A percentile compares a stretch with the other conserved stretches of the same genome.
These are phyloP conservation scores for Muscicapa adusta DNA, from an alignment of 2,113 vertebrate species.

Conservation along the genomic window DNA sequence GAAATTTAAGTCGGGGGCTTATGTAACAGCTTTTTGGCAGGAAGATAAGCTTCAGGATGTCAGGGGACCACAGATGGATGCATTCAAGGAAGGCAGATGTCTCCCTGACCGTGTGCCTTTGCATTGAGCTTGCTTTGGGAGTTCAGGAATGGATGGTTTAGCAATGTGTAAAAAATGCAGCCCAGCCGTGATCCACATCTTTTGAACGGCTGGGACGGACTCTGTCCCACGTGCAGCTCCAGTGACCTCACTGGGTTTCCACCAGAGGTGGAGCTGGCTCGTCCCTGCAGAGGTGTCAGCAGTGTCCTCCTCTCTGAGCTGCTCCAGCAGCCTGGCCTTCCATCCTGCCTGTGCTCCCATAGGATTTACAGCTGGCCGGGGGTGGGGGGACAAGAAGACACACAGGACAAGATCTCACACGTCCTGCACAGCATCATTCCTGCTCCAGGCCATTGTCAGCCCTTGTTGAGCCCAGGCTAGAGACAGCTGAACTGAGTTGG, in stretches of 20 bases:
- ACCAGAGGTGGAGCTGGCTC: neutral
- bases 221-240: neutral
- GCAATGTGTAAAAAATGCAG: conserved; percentile 54
- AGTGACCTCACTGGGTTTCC: neutral
- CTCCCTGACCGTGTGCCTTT: conserved; percentile 8
- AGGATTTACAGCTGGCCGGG: neutral
- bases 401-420: neutral
- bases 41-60: neutral
- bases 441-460: neutral
- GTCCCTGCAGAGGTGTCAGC: neutral
- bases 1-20: conserved; percentile 42
- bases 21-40: conserved; percentile 45
- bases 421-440: neutral
- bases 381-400: neutral
- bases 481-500: neutral
- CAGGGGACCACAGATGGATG: conserved; percentile 61
- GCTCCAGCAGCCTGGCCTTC: neutral
- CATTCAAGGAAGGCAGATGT: conserved; percentile 67
- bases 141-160: conserved; percentile 59
- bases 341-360: neutral
- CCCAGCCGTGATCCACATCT: neutral
- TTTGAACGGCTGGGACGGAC: neutral
- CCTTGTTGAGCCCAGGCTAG: neutral
- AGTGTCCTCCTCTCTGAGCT: neutral
- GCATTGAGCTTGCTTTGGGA: conserved; percentile 38